A percentile compares a stretch with the other conserved stretches of the same genome.
These are phyloP conservation scores for Parauchenoglanis ngamensis DNA, from an alignment of 2,797 vertebrate species.

Conservation along the genomic window DNA sequence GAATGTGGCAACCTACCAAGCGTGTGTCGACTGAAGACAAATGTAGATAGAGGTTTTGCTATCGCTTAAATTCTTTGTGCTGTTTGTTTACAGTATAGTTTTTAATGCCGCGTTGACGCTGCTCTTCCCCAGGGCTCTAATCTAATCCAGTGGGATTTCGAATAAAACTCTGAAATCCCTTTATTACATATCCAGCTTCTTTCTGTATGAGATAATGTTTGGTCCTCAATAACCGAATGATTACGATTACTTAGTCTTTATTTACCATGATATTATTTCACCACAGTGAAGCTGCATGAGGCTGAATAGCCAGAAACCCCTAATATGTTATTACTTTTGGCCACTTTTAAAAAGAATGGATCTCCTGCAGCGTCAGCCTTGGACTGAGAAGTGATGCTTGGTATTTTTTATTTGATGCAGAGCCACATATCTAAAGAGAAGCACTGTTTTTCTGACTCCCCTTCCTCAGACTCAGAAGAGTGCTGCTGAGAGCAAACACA, in stretches of 20 bases:
- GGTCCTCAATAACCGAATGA: constrained; percentile 36
- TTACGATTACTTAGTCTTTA: constrained; percentile 37
- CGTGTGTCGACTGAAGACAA: constrained; percentile 19
- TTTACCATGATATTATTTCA: constrained; percentile 47
- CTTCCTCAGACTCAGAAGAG: constrained; percentile 29
- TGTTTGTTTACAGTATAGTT: constrained; percentile 22
- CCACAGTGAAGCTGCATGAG: constrained; percentile 1
- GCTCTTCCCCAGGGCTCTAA: neutral
- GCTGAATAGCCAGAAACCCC: constrained; percentile 29
- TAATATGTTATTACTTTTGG: constrained; percentile 48
- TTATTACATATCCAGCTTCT: constrained; percentile 43
- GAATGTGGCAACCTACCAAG: constrained; percentile 37
- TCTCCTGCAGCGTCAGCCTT: constrained; percentile 35
- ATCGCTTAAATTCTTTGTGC: constrained; percentile 26
- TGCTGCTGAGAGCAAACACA: constrained; percentile 41
- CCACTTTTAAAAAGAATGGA: constrained; percentile 34
- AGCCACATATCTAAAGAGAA: constrained; percentile 35
- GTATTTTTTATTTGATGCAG: constrained; percentile 25
- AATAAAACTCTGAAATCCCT: constrained; percentile 34
- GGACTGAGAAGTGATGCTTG: constrained; percentile 35
- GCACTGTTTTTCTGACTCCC: constrained; percentile 45
- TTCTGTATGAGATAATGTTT: neutral
- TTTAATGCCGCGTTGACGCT: constrained; percentile 12
- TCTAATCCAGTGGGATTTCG: constrained; percentile 14
- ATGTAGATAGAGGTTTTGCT: constrained; percentile 36